phyloP scores from a whole-genome alignment of 2,113 vertebrate species.

The Anas platyrhynchos region DNA sequence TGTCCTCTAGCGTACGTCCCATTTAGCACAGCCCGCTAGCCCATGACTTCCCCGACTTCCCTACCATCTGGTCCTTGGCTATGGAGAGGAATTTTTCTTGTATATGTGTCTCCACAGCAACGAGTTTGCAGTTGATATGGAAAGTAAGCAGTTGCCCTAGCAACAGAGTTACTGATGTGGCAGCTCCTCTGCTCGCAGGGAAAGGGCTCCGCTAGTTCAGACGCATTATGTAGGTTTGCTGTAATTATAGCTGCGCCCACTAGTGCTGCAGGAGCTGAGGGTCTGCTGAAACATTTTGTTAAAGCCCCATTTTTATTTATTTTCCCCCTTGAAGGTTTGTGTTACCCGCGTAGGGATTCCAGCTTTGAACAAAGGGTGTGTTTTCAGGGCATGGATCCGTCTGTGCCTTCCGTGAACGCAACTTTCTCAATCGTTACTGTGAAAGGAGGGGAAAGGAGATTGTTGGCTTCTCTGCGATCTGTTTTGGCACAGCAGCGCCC shows the following conservation, averaged over 20 bases:
- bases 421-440: not conserved
- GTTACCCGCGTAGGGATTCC: slow-evolving; percentile 18
- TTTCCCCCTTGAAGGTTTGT: not conserved
- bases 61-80: slow-evolving; percentile 93
- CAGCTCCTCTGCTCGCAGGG: slow-evolving; percentile 75
- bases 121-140: slow-evolving; percentile 92
- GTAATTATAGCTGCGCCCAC: slow-evolving; percentile 50
- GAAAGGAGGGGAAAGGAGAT: not conserved
- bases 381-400: not conserved
- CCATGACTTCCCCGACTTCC: slow-evolving; percentile 80
- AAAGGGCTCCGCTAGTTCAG: slow-evolving; percentile 73
- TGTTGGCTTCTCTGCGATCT: not conserved
- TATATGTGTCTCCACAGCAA: slow-evolving; percentile 94
- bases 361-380: slow-evolving; percentile 41
- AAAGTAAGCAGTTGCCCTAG: slow-evolving; percentile 96
- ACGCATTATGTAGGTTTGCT: slow-evolving; percentile 48
- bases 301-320: not conserved
- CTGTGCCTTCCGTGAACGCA: slow-evolving; percentile 21
- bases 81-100: slow-evolving; percentile 91
- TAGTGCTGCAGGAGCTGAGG: slow-evolving; percentile 23
- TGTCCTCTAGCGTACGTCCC: slow-evolving; percentile 50
- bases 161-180: slow-evolving; percentile 94
- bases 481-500: not conserved
- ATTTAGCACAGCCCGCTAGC: slow-evolving; percentile 68
- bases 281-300: slow-evolving; percentile 1